Evolutionary conservation across 2,113 vertebrate species (phyloP), one percentile per base, ranked within the genome.

Genomic region (Gasterosteus aculeatus): DNA sequence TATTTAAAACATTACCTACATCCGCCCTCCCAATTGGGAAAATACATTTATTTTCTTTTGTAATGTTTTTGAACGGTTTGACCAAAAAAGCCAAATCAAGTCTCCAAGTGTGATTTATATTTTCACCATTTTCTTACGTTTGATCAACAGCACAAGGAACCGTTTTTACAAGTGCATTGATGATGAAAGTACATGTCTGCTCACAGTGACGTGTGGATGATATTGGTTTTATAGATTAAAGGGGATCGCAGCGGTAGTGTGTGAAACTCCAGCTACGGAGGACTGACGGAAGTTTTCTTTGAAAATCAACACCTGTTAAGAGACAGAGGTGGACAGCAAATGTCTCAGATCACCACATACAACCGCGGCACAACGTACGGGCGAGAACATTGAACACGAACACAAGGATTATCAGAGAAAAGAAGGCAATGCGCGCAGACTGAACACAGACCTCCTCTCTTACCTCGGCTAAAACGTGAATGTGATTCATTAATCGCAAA

Each of bases 401-500:
- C 66, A 51, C 5, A 26, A 71, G 41, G n/a, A 72, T 61, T 70
- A 29, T 57, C 56, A 1, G 38, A 71, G 51, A 61, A 75, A 39
- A 67, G 38, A 71, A 69, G 58, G 10, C 1, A 31, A 66, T 47
- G 16, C 18, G 11, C 46, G 16, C 42, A 66, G 63, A 78, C 41
- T 10, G 58, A 53, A 56, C 69, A 77, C 73, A 70, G 60, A 53
- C 56, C 10, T 29, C 47, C 0, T 57, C 63, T 57, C 31, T 62
- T 67, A 77, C 74, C 74, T 77, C 61, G 10, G 85, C 75, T 90
- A 38, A 38, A 38, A 38, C 7, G 35, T 85, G 78, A 89, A 81
- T 78, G 78, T 54, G 77, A 82, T 86, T 84, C 68, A 78, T 85
- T 85, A 76, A 86, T 90, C 82, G 82, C 83, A 85, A 67, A 81